phyloP scores from a whole-genome alignment of 53 echinoderm and acorn worm genomes.

The Glandiceps talaboti region DNA sequence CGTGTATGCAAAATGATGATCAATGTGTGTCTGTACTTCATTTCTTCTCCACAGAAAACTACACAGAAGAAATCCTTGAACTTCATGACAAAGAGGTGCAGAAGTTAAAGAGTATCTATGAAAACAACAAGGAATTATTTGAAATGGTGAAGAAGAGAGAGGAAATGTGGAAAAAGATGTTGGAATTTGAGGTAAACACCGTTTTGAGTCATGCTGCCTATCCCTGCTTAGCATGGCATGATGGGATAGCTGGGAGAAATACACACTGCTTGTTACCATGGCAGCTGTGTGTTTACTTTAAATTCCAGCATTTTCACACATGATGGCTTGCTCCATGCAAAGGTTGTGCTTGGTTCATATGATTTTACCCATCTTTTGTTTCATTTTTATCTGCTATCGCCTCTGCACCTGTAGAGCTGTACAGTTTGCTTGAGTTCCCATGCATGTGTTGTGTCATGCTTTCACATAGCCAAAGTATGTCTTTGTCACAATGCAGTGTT shows the following conservation, averaged over 20 bases:
- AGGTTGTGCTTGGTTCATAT: too few species aligned
- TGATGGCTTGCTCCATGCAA: neutral
- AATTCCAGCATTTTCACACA: constrained; percentile 40
- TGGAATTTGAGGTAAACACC: constrained; percentile 89
- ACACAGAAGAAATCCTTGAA: constrained; percentile 67
- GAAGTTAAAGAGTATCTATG: constrained; percentile 57
- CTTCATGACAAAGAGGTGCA: constrained; percentile 76
- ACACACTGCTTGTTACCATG: neutral
- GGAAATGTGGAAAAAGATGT: constrained; percentile 99
- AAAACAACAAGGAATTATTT: constrained; percentile 72
- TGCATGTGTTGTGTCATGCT: too few species aligned
- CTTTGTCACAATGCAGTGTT: too few species aligned
- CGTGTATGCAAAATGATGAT: neutral
- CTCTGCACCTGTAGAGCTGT: too few species aligned
- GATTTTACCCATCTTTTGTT: too few species aligned
- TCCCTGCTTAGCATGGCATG: too few species aligned
- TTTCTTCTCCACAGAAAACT: constrained; percentile 35
- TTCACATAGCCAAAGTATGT: too few species aligned
- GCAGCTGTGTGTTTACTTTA: constrained; percentile 11
- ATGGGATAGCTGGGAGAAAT: neutral
- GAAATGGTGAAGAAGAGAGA: constrained; percentile 68
- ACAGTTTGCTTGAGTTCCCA: too few species aligned
- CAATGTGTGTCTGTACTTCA: neutral
- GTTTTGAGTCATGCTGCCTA: too few species aligned
- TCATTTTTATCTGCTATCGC: too few species aligned